A percentile compares a stretch with the other conserved stretches of the same genome.
Evolutionary conservation across 2,888 invertebrate genomes (phyloP).

Genomic region (Geotrupes spiniger): DNA sequence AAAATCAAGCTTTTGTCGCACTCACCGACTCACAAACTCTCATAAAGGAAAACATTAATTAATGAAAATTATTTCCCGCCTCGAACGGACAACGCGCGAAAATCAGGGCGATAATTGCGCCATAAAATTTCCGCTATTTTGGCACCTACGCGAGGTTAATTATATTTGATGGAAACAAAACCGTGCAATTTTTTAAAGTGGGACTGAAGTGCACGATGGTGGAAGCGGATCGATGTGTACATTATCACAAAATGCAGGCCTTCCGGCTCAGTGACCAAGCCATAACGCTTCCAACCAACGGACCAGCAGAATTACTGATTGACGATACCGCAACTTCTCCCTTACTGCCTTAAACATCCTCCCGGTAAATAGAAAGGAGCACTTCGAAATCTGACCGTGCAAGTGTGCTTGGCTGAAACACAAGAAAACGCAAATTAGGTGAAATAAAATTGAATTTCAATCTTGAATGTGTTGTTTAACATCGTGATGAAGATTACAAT

Average conservation of each 20-base stretch:
- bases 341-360: slow-evolving; percentile 12
- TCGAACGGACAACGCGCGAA: too few species aligned
- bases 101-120: too few species aligned
- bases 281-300: slow-evolving; percentile 21
- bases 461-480: too few species aligned
- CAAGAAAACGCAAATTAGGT: too few species aligned
- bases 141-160: background rate
- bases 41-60: too few species aligned
- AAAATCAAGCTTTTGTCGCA: too few species aligned
- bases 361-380: slow-evolving; percentile 1
- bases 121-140: too few species aligned
- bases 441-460: too few species aligned
- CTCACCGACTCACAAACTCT: too few species aligned
- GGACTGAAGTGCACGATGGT: slow-evolving; percentile 17
- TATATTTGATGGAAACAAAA: background rate
- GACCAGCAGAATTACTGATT: slow-evolving; percentile 23
- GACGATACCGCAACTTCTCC: slow-evolving; percentile 17
- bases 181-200: slow-evolving; percentile 8
- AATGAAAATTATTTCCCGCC: too few species aligned
- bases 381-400: background rate
- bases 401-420: too few species aligned
- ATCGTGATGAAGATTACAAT: too few species aligned
- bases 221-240: slow-evolving; percentile 37
- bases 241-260: slow-evolving; percentile 46
- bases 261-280: slow-evolving; percentile 41